Evolutionary conservation across 2,113 vertebrate genomes (phyloP), one percentile per base, ranked within the genome.

Genomic region (Dipodomys ordii): DNA sequence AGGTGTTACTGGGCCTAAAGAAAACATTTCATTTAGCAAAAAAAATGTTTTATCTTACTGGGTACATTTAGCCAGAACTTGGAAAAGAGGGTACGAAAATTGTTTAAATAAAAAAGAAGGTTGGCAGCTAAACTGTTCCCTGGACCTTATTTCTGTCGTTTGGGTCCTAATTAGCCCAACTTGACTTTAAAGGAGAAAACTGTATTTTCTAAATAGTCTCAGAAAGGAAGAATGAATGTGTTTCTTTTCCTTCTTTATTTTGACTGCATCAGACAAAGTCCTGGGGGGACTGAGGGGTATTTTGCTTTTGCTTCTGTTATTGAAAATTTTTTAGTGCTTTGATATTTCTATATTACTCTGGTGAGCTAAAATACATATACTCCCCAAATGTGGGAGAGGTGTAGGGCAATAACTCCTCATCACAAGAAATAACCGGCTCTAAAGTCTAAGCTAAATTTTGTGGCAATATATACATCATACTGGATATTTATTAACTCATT

Each of bases 261-360:
- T 28, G 8, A 11, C 71, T 44, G 49, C 23, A 87, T 20, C 22
- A 87, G 18, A 71, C 6, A 89, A 30, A 90, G 7, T 1, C n/a
- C 83, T 81, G 46, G 46, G 86, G 80, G 10, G 3, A 6, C 78
- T 87, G 80, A 78, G 60, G 39, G 22, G 77, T 68, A 90, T 78
- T 94, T 94, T 89, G 30, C 27, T 79, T 92, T 83, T 88, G 23
- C 72, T 88, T 81, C 60, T 91, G 28, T 57, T 84, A 27, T 35
- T 57, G 53, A 78, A 32, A 5, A 87, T 79, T 95, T 92, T 82
- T 73, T 15, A 28, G 10, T 49, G 16, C 27, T 87, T 89, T 67
- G 23, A 87, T 62, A 82, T 87, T 83, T 93, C 69, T 81, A 62
- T 92, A 87, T 95, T 53, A 94, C 11, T 91, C 64, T 81, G 78